A percentile compares a stretch with the other conserved stretches of the same genome.
These are phyloP conservation scores for Catocala fraxini DNA, from an alignment of 2,888 invertebrate genomes.

Conservation along the genomic window DNA sequence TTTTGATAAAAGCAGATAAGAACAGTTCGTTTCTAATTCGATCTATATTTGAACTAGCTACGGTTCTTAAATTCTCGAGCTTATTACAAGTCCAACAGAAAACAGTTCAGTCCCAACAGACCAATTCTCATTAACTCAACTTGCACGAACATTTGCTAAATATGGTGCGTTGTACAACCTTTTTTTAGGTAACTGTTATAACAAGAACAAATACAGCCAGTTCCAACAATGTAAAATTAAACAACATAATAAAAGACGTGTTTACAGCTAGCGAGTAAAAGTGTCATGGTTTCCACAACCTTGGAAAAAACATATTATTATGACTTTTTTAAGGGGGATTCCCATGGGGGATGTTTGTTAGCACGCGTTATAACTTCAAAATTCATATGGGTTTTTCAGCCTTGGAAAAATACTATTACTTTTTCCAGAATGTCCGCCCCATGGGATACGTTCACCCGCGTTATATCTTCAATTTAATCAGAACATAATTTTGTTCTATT, in stretches of 20 bases:
- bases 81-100: background rate
- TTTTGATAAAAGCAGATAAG: too few relatives aligned
- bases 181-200: background rate
- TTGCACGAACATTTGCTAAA: background rate
- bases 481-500: background rate
- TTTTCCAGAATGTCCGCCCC: slow-evolving; percentile 29
- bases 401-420: slow-evolving; percentile 33
- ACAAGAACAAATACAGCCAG: slow-evolving; percentile 14
- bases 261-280: slow-evolving; percentile 33
- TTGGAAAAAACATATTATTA: slow-evolving; percentile 25
- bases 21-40: too few relatives aligned
- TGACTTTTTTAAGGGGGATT: slow-evolving; percentile 41
- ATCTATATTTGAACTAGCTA: too few relatives aligned
- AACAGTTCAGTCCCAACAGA: background rate
- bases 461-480: slow-evolving; percentile 10
- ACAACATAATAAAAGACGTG: slow-evolving; percentile 47
- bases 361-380: slow-evolving; percentile 10
- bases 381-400: slow-evolving; percentile 14
- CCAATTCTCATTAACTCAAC: background rate
- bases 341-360: slow-evolving; percentile 10
- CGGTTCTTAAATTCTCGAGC: too few relatives aligned
- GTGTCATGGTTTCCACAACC: slow-evolving; percentile 18
- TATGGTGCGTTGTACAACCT: background rate
- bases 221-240: slow-evolving; percentile 38
- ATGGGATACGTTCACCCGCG: slow-evolving; percentile 7